Evolutionary conservation across 2,797 vertebrate genomes (phyloP), one percentile per base, ranked within the genome.

Genomic region (Anabas testudineus): DNA sequence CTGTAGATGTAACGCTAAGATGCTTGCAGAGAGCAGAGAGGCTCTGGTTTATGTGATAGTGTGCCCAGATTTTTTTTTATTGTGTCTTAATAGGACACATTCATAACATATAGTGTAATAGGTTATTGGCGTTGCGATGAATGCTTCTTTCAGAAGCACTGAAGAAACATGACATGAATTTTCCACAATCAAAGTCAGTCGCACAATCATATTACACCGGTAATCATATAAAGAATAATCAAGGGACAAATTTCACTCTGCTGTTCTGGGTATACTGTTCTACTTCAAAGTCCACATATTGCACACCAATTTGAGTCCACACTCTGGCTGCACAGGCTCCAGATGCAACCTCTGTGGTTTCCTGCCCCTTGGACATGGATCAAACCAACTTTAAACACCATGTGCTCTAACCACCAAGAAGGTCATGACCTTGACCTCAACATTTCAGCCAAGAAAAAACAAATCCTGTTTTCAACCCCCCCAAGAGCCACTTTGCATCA

Each of bases 401-500:
- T 63, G 84, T 63, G 45, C 60, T 81, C 81, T 59, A 88, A 84
- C 81, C 81, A 67, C 75, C 67, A 28, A 73, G 70, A 56, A 64
- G 85, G 85, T 88, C 80, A n/a, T 12, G 82, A 90, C 86, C 90
- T 91, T 93, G 85, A 94, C 91, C 92, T 81, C 59, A 0, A 18
- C 57, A 55, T 84, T 67, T 87, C 72, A 84, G 88, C 78, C 63
- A 71, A 72, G 67, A 61, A 7, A 30, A 30, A 77, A 74, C n/a
- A 76, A 85, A 76, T 15, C 60, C 62, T 63, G 76, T 80, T 82
- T 80, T 90, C 83, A 86, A 89, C 84, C 87, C 65, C 42, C 42
- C 88, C 71, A 36, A 67, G 83, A 85, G 81, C 73, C 74, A 74
- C 71, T 84, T 78, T 72, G 70, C 86, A 85, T 91, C 74, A 85